A percentile compares a stretch with the other conserved stretches of the same genome.
Evolutionary conservation across 2,113 vertebrate genomes (phyloP).

Genomic region (Gasterosteus aculeatus): DNA sequence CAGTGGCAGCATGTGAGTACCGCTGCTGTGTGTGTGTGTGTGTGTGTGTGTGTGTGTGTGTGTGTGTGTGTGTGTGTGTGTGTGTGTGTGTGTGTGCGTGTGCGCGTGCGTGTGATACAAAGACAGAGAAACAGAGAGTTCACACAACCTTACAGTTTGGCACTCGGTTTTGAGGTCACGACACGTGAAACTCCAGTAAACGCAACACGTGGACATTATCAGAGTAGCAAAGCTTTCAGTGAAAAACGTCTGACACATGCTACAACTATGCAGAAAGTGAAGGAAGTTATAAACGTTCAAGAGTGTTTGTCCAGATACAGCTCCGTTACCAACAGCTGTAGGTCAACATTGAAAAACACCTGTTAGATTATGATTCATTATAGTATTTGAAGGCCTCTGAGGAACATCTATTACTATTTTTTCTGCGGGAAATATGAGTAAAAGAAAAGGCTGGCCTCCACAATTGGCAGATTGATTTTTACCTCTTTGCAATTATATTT

Average conservation of each 20-base stretch:
- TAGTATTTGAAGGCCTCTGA: constrained; percentile 14
- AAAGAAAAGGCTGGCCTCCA: not conserved
- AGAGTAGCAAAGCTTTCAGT: not conserved
- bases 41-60: constrained; percentile 8
- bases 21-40: not conserved
- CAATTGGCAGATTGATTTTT: constrained; percentile 7
- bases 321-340: constrained; percentile 25
- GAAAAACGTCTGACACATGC: constrained; percentile 13
- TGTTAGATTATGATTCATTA: constrained; percentile 32
- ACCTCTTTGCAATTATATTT: constrained; percentile 11
- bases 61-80: not conserved
- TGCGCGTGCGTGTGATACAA: not conserved
- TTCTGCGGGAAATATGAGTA: not conserved
- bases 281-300: constrained; percentile 7
- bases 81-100: not conserved
- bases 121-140: not conserved
- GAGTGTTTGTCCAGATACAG: constrained; percentile 38
- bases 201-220: constrained; percentile 4
- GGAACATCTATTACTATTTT: not conserved
- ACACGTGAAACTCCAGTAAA: not conserved
- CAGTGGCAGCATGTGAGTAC: constrained; percentile 96
- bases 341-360: constrained; percentile 35
- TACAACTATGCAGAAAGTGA: constrained; percentile 7
- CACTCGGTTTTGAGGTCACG: not conserved
- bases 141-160: not conserved